Base-by-base conservation (phyloP, 1,140 invertebrate species). In the Chlorops oryzae region DNA sequence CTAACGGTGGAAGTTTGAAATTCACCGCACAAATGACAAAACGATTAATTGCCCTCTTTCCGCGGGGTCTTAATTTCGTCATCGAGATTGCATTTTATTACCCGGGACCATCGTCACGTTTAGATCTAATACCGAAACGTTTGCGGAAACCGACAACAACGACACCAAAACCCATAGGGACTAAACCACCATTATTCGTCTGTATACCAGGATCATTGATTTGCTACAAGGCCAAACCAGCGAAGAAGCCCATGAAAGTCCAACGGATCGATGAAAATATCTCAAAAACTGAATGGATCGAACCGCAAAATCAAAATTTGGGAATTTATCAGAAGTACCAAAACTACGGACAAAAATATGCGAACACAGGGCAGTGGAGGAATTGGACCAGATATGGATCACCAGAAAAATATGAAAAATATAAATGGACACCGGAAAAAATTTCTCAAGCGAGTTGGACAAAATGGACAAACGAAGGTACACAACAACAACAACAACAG, bases 11-110 rank as follows among this genome's bases (percentile, higher is more conserved):
- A 0, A 55, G 55, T 52, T 22, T 69, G 0, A 69, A 69, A 25
- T 69, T 69, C 22, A 69, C 65, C 2, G 42, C 47, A 9, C 47
- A 49, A 20, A 47, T 69, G 23, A 45, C 51, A 17, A 69, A 63
- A 2, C 58, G 51, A 9, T 20, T 69, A 27, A 10, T 69, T 1
- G 56, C 63, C 0, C 41, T 44, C 2, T 66, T 54, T 57, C 65
- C 65, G 0, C 60, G 50, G 10, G 65, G 65, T 2, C 52, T 64
- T 9, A 47, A n/a, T 3, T 69, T 69, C 13, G 54, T 43, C 13
- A 20, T 69, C 17, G 65, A 69, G 37, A 56, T 59, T 20, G 65
- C 65, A 10, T 44, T 61, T 3, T 69, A 69, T 18, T 69, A 59
- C 47, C 65, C 65, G 0, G 45, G 64, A 5, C 61, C 62, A 0